A percentile compares a stretch with the other conserved stretches of the same genome.
Conservation (phyloP, 2,113 vertebrate species). For the human region DNA sequence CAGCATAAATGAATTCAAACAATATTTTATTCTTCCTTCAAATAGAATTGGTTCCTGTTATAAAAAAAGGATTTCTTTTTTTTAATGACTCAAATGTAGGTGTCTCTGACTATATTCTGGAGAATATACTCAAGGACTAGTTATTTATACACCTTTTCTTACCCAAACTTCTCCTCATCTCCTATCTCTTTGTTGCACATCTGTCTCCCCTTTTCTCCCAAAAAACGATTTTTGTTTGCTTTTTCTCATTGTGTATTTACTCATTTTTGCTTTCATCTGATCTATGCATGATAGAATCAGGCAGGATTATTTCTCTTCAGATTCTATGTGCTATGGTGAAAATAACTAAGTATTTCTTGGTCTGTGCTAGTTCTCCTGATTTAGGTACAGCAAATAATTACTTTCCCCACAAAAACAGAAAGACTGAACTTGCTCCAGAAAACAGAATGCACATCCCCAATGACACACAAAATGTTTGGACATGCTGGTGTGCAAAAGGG, state of each 20-base stretch:
- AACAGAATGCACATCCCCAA: neutral
- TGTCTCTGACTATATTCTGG: neutral
- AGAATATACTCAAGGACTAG: neutral
- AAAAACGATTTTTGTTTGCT: neutral
- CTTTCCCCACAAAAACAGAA: neutral
- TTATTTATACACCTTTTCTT: neutral
- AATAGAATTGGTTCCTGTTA: neutral
- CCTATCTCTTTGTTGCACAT: neutral
- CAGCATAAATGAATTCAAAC: neutral
- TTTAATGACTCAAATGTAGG: neutral
- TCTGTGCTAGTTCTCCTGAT: neutral
- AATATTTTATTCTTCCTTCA: slow-evolving; percentile 4
- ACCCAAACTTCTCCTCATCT: neutral
- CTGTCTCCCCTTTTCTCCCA: neutral
- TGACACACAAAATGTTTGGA: neutral
- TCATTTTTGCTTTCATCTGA: neutral
- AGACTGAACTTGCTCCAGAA: neutral
- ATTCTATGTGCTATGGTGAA: neutral
- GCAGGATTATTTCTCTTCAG: neutral
- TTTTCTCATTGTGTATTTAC: neutral
- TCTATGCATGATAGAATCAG: neutral
- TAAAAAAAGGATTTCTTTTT: slow-evolving; percentile 13
- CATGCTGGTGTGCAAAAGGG: neutral
- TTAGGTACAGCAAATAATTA: neutral
- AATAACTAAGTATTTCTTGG: neutral